Percentiles rank a stretch among this genome's conserved stretches.
phyloP scores from a whole-genome alignment of 1,140 invertebrate genomes.

The Acromyrmex heyeri region DNA sequence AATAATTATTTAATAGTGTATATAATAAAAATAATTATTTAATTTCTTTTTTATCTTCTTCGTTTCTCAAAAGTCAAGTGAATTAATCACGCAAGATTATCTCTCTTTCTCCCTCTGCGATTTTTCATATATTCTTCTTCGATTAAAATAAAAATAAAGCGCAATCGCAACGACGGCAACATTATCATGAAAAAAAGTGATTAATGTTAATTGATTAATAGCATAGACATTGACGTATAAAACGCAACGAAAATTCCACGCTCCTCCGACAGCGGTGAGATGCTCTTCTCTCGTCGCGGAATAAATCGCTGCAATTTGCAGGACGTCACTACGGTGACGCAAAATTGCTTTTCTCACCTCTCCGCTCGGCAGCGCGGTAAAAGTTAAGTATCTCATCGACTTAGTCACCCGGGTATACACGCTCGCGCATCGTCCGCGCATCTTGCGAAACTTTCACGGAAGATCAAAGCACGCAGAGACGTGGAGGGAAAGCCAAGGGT shows the following conservation, averaged over 20 bases:
- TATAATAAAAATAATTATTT: not conserved
- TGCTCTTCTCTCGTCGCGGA: slow-evolving; percentile 19
- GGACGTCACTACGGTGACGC: slow-evolving; percentile 56
- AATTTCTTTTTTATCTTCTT: not conserved
- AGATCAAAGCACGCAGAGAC: slow-evolving; percentile 52
- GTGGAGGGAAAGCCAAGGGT: not conserved
- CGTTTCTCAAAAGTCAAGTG: not conserved
- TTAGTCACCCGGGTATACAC: slow-evolving; percentile 49
- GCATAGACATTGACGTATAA: slow-evolving; percentile 5
- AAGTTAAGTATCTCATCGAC: slow-evolving; percentile 66
- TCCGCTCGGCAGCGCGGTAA: slow-evolving; percentile 46
- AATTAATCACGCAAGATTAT: not conserved
- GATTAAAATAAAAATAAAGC: not conserved
- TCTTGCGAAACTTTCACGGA: slow-evolving; percentile 59
- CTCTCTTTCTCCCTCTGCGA: not conserved
- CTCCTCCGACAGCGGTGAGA: not conserved
- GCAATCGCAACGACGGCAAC: not conserved
- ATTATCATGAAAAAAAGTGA: not conserved
- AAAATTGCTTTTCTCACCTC: slow-evolving; percentile 65
- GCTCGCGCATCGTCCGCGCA: slow-evolving; percentile 36
- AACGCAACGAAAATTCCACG: slow-evolving; percentile 33
- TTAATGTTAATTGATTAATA: slow-evolving; percentile 44
- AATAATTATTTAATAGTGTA: not conserved
- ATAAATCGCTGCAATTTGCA: slow-evolving; percentile 62
- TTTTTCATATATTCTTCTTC: not conserved